Conservation (phyloP, 1,140 invertebrate species). For the Drosophila burlai region DNA sequence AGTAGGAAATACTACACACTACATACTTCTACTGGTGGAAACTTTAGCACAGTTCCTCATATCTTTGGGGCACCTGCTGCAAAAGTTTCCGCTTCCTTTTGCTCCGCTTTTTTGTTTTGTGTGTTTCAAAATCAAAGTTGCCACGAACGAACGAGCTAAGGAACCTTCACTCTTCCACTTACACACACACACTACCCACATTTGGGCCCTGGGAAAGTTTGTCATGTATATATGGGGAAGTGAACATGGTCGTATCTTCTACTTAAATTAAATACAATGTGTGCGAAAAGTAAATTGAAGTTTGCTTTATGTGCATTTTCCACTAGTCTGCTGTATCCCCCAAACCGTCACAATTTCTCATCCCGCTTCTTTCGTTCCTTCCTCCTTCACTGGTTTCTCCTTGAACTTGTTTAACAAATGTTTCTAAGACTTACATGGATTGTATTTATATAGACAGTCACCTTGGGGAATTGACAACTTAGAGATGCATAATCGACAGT, state of each 20-base stretch:
- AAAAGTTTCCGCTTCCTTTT: constrained; percentile 68
- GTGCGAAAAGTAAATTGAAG: constrained; percentile 80
- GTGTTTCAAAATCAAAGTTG: constrained; percentile 73
- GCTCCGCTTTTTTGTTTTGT: constrained; percentile 23
- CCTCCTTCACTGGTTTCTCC: constrained; percentile 48
- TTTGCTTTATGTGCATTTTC: constrained; percentile 76
- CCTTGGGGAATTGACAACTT: constrained; percentile 50
- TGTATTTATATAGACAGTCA: not conserved
- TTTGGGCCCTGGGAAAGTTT: constrained; percentile 43
- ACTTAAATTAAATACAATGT: constrained; percentile 83
- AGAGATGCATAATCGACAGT: not conserved
- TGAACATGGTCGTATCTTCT: constrained; percentile 65
- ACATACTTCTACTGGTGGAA: constrained; percentile 19
- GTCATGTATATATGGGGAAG: constrained; percentile 34
- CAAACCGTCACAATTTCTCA: constrained; percentile 10
- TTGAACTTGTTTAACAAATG: constrained; percentile 67
- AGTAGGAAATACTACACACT: constrained; percentile 7
- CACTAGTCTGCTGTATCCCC: constrained; percentile 28
- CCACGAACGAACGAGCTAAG: constrained; percentile 29
- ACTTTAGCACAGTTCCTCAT: constrained; percentile 60
- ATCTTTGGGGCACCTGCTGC: constrained; percentile 74
- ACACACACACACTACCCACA: constrained; percentile 2
- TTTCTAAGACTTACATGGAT: constrained; percentile 25
- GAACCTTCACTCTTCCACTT: constrained; percentile 6
- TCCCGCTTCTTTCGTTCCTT: not conserved